phyloP scores from a whole-genome alignment of 2,797 vertebrate genomes.

The Nannoperca obscura region DNA sequence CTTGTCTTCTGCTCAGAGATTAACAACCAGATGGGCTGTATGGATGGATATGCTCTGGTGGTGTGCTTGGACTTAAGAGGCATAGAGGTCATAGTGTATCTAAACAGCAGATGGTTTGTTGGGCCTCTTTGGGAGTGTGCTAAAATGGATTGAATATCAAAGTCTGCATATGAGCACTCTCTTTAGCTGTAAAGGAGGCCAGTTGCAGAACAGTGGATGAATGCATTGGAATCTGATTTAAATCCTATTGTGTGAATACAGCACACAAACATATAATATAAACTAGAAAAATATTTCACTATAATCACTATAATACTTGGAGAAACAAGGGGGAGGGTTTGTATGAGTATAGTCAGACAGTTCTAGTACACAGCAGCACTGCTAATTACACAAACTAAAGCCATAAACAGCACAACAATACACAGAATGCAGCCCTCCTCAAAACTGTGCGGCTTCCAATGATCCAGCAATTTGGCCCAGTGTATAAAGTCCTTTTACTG shows the following conservation, averaged over 20 bases:
- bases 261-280: slow-evolving; percentile 12
- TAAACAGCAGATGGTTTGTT: slow-evolving; percentile 83
- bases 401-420: slow-evolving; percentile 35
- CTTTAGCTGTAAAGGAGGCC: slow-evolving; percentile 30
- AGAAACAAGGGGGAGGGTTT: slow-evolving; percentile 15
- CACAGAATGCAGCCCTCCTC: slow-evolving; percentile 34
- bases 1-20: slow-evolving; percentile 67
- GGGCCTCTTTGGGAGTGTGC: slow-evolving; percentile 67
- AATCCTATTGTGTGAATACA: slow-evolving; percentile 6
- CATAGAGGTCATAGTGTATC: slow-evolving; percentile 79
- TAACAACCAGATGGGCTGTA: slow-evolving; percentile 54
- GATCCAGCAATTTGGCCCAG: slow-evolving; percentile 40
- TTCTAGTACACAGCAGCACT: slow-evolving; percentile 30
- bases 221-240: slow-evolving; percentile 22
- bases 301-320: slow-evolving; percentile 8
- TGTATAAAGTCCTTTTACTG: slow-evolving; percentile 42
- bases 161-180: slow-evolving; percentile 35
- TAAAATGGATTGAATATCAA: slow-evolving; percentile 56
- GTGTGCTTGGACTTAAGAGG: slow-evolving; percentile 61
- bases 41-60: slow-evolving; percentile 67
- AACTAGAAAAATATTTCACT: slow-evolving; percentile 15
- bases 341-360: slow-evolving; percentile 11
- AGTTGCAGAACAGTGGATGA: slow-evolving; percentile 15
- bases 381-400: slow-evolving; percentile 47
- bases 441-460: slow-evolving; percentile 27